A percentile compares a stretch with the other conserved stretches of the same genome.
Conservation (phyloP, 2,888 invertebrate species). For the Parelbella ahira region DNA sequence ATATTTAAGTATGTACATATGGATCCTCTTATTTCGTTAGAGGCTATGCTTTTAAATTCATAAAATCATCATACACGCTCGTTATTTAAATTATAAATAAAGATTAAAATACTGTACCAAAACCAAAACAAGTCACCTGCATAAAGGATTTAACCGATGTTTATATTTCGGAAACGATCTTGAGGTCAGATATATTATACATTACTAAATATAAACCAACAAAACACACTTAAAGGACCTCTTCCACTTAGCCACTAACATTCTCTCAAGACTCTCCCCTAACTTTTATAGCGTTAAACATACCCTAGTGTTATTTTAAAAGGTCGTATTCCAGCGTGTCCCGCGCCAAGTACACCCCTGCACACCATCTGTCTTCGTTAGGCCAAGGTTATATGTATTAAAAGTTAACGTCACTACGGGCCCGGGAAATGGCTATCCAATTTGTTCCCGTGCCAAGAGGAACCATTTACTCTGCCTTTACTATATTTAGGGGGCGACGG, state of each 20-base stretch:
- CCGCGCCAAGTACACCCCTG: slow-evolving; percentile 3
- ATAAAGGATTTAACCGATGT: too few species aligned
- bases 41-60: too few species aligned
- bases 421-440: slow-evolving; percentile 10
- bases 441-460: slow-evolving; percentile 7
- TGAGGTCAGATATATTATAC: too few species aligned
- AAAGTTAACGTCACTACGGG: slow-evolving; percentile 11
- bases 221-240: too few species aligned
- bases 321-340: slow-evolving; percentile 8
- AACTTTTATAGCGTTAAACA: slow-evolving; percentile 2
- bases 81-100: too few species aligned
- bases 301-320: not conserved
- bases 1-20: too few species aligned
- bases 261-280: not conserved
- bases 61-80: too few species aligned
- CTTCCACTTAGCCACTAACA: not conserved
- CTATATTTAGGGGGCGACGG: not conserved
- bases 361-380: slow-evolving; percentile 18
- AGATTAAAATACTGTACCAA: too few species aligned
- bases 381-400: slow-evolving; percentile 21
- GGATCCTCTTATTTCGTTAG: too few species aligned
- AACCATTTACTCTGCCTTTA: slow-evolving; percentile 4
- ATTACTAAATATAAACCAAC: too few species aligned
- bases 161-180: too few species aligned
- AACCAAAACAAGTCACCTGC: too few species aligned